Percentiles rank a stretch among this genome's conserved stretches.
These are phyloP conservation scores for Lethenteron reissneri DNA, from an alignment of 2,113 vertebrate genomes.

Conservation along the genomic window DNA sequence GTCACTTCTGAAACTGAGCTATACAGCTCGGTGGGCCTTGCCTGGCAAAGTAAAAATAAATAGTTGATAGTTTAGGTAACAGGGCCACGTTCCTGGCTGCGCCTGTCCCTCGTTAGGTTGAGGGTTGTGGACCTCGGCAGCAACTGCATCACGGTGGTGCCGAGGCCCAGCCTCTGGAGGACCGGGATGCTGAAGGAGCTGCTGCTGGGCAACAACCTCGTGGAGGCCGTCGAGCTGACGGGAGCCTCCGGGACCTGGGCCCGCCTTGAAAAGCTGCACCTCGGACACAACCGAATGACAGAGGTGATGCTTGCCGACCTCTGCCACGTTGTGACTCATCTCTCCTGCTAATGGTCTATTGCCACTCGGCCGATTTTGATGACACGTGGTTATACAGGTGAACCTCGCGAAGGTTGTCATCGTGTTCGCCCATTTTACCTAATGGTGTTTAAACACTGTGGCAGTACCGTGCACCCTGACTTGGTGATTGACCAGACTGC, in stretches of 20 bases:
- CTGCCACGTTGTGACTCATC: background rate
- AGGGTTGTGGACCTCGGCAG: slow-evolving; percentile 58
- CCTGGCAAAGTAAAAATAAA: too few species aligned
- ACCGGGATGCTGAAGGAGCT: slow-evolving; percentile 62
- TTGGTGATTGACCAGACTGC: too few species aligned
- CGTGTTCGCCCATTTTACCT: too few species aligned
- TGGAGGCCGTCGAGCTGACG: slow-evolving; percentile 41
- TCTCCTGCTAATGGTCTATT: background rate
- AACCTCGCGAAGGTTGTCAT: too few species aligned
- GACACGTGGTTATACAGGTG: background rate
- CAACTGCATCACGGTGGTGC: slow-evolving; percentile 41
- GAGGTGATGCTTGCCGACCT: slow-evolving; percentile 31
- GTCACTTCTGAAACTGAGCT: too few species aligned
- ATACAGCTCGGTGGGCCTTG: too few species aligned
- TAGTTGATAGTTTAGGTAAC: too few species aligned
- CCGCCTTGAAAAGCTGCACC: slow-evolving; percentile 63
- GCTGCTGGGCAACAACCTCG: slow-evolving; percentile 58
- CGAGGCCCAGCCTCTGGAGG: slow-evolving; percentile 42
- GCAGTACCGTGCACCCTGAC: too few species aligned
- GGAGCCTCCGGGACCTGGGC: slow-evolving; percentile 45
- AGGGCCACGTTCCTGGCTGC: too few species aligned
- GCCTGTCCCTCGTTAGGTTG: slow-evolving; percentile 26
- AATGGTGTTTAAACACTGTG: too few species aligned
- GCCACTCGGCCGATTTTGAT: background rate
- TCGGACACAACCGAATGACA: slow-evolving; percentile 54